A percentile compares a stretch with the other conserved stretches of the same genome.
These are phyloP conservation scores for Ctenodactylus gundi DNA, from an alignment of 2,113 vertebrate genomes.

Conservation along the genomic window DNA sequence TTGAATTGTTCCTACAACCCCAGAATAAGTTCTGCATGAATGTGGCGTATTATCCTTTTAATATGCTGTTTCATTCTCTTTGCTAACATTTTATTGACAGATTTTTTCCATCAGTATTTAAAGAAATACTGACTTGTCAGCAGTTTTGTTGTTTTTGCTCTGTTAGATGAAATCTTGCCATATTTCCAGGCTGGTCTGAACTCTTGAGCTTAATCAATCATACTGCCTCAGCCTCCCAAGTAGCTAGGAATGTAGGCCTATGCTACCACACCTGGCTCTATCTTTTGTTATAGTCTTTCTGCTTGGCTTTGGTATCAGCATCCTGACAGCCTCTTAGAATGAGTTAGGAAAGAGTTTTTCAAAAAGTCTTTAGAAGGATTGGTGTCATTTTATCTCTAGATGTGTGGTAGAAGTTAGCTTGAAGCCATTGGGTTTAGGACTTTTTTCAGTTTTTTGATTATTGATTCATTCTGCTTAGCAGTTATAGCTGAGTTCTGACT, in stretches of 20 bases:
- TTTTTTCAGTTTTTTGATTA: not conserved
- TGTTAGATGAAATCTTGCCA: not conserved
- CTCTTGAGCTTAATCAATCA: not conserved
- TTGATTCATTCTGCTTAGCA: not conserved
- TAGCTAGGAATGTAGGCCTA: not conserved
- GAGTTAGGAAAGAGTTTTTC: not conserved
- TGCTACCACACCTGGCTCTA: not conserved
- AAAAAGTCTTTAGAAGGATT: not conserved
- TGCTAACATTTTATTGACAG: not conserved
- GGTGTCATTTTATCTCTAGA: not conserved
- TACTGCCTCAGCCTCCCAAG: not conserved
- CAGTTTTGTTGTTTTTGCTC: not conserved
- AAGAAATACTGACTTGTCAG: not conserved
- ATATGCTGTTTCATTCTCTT: not conserved
- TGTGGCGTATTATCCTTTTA: not conserved
- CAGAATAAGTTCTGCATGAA: not conserved
- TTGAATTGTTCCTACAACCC: not conserved
- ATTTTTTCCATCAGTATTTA: not conserved
- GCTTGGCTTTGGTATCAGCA: not conserved
- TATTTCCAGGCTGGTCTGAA: not conserved
- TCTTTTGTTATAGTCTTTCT: not conserved
- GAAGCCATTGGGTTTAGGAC: not conserved
- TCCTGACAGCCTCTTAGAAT: not conserved
- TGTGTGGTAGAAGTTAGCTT: not conserved
- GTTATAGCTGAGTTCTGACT: not conserved